These are phyloP conservation scores for Pelagia noctiluca DNA, from an alignment of 30 jellyfish, hydroid and myxozoan genomes.

Conservation along the genomic window DNA sequence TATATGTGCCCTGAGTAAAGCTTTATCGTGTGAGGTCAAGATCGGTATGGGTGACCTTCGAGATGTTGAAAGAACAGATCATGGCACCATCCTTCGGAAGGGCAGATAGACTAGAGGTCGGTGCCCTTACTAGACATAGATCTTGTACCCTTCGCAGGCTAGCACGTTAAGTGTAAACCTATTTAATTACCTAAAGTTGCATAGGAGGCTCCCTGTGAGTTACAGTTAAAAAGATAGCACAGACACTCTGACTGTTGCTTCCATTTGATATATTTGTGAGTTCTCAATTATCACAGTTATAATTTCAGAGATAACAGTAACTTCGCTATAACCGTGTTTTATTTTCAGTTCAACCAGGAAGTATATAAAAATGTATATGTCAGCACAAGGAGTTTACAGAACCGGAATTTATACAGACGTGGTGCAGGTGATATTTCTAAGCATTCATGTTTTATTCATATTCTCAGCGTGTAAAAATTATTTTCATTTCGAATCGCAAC, in stretches of 20 bases:
- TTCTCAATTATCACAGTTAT: neutral
- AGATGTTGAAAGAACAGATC: too few relatives aligned
- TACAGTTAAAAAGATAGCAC: neutral
- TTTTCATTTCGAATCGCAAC: constrained; percentile 1
- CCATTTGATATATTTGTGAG: too few relatives aligned
- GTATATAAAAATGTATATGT: neutral
- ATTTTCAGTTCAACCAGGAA: neutral
- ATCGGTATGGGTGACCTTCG: too few relatives aligned
- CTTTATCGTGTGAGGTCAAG: too few relatives aligned
- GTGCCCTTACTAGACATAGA: too few relatives aligned
- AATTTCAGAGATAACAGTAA: neutral
- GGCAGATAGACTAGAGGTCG: too few relatives aligned
- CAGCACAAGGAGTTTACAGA: constrained; percentile 35
- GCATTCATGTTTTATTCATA: constrained; percentile 1
- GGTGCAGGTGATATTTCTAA: constrained; percentile 29
- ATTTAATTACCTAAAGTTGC: too few relatives aligned
- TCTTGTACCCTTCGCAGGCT: too few relatives aligned
- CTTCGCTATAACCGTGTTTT: neutral
- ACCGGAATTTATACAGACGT: constrained; percentile 52
- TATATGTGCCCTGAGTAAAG: too few relatives aligned
- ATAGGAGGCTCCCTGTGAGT: neutral
- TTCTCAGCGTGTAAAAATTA: neutral
- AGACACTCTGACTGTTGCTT: neutral
- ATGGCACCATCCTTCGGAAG: too few relatives aligned
- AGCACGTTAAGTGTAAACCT: too few relatives aligned